Conservation (phyloP, 2,113 vertebrate genomes). For the Albula glossodonta region DNA sequence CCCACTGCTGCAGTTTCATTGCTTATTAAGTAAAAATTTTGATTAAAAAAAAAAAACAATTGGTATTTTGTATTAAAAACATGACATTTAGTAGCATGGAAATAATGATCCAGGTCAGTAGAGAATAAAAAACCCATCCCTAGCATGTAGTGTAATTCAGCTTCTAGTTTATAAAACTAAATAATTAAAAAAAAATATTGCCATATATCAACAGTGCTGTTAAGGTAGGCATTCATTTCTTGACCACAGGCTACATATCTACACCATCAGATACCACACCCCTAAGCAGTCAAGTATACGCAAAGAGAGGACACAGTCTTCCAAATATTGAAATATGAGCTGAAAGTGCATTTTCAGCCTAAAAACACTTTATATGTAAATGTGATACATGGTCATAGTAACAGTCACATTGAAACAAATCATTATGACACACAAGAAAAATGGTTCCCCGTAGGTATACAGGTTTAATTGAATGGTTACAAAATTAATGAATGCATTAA, state of each 20-base stretch:
- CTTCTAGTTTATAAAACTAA: too few species aligned
- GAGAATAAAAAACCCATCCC: too few species aligned
- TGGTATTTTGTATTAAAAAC: background rate
- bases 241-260: background rate
- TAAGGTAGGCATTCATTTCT: background rate
- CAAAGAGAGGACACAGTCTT: background rate
- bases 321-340: background rate
- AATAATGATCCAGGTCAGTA: too few species aligned
- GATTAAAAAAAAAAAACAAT: constrained; percentile 18
- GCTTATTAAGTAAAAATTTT: too few species aligned
- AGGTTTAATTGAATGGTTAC: background rate
- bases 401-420: background rate
- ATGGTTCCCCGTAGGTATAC: background rate
- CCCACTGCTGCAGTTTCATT: too few species aligned
- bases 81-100: too few species aligned
- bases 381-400: background rate
- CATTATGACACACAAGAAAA: background rate
- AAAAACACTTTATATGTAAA: background rate
- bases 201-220: background rate
- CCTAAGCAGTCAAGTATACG: background rate
- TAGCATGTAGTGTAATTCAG: too few species aligned
- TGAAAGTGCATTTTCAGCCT: background rate
- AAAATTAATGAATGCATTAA: background rate
- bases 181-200: too few species aligned
- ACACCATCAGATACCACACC: background rate